phyloP scores from a whole-genome alignment of 2,888 invertebrate species.

The Leptogaster cylindrica region DNA sequence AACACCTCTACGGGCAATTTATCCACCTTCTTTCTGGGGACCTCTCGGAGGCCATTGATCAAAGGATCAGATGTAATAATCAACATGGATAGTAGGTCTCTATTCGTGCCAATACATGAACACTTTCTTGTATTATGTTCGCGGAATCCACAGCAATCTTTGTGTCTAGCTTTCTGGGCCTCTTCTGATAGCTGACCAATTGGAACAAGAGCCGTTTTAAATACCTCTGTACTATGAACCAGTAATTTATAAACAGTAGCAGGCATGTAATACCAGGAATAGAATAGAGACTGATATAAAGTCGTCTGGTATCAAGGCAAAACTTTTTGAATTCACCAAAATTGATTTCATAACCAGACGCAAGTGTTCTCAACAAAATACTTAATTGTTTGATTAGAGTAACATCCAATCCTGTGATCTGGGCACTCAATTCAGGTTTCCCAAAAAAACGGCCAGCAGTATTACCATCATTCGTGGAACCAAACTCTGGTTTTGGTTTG shows the following conservation, averaged over 20 bases:
- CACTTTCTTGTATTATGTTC: conserved; percentile 19
- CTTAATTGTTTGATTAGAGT: conserved; percentile 5
- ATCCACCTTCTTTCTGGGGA: neutral
- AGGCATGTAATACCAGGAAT: conserved; percentile 52
- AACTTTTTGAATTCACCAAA: conserved; percentile 1
- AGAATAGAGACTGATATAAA: conserved; percentile 48
- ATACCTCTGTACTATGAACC: conserved; percentile 46
- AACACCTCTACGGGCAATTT: neutral
- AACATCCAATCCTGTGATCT: neutral
- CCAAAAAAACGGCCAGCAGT: neutral
- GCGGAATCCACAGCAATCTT: conserved; percentile 27
- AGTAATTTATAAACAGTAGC: conserved; percentile 52
- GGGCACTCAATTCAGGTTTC: neutral
- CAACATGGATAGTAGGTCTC: neutral
- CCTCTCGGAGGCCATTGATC: neutral
- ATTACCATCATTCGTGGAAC: neutral
- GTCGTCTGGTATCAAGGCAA: neutral
- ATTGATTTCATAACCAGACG: conserved; percentile 26
- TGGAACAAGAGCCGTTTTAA: neutral
- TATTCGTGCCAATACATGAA: neutral
- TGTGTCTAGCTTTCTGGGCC: conserved; percentile 36
- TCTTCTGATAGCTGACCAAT: conserved; percentile 28
- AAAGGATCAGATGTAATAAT: neutral
- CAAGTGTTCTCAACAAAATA: conserved; percentile 48
- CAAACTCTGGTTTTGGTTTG: neutral